These are phyloP conservation scores for Sceloporus undulatus DNA, from an alignment of 2,113 vertebrate species.

Conservation along the genomic window DNA sequence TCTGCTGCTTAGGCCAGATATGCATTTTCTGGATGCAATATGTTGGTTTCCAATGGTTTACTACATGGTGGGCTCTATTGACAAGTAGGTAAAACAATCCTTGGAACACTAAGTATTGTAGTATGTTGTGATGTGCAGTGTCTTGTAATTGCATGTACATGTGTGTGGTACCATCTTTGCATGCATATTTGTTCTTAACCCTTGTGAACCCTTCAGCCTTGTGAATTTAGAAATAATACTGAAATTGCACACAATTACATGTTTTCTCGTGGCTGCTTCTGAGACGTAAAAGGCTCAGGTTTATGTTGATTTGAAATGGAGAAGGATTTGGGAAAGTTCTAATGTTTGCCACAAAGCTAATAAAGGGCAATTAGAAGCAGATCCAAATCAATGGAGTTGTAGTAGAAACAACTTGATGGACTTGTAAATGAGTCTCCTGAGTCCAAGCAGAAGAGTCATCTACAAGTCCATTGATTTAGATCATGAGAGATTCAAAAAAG, in stretches of 20 bases:
- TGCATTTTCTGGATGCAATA: conserved; percentile 99
- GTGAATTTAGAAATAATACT: not conserved
- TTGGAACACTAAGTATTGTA: conserved; percentile 71
- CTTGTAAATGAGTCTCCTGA: no score
- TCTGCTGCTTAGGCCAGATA: conserved; percentile 91
- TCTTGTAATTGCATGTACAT: conserved; percentile 70
- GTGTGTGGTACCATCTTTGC: conserved; percentile 54
- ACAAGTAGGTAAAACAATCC: conserved; percentile 91
- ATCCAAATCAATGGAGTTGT: no score
- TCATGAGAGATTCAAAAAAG: not conserved
- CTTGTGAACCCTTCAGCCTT: conserved; percentile 16
- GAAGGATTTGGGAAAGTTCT: no score
- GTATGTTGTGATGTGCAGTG: conserved; percentile 73
- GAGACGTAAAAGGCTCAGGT: not conserved
- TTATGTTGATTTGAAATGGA: not conserved
- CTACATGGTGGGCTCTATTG: conserved; percentile 98
- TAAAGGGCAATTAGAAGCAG: not conserved
- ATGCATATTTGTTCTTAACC: conserved; percentile 66
- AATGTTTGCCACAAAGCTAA: no score
- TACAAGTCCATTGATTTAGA: not conserved
- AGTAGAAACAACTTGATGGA: no score
- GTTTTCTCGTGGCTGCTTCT: not conserved
- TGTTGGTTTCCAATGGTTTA: conserved; percentile 99
- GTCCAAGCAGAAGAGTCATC: not conserved
- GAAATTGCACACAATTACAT: not conserved